Conservation (phyloP, 2,888 invertebrate species). For the Spialia ferax region DNA sequence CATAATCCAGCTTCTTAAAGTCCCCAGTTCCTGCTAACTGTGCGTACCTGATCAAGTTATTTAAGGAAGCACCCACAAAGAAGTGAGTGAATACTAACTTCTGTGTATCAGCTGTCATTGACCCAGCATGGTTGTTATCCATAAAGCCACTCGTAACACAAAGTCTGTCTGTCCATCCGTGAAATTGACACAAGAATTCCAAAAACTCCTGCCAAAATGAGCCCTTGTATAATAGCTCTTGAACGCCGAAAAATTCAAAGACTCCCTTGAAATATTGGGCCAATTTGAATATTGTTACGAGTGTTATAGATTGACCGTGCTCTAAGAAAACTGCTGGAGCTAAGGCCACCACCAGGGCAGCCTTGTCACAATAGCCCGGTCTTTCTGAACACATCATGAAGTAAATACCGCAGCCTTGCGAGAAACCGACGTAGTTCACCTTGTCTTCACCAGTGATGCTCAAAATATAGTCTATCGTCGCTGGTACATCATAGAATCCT, state of each 20-base stretch:
- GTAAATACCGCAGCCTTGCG: conserved; percentile 88
- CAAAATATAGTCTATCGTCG: conserved; percentile 78
- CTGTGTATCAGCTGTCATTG: background rate
- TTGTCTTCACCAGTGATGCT: conserved; percentile 77
- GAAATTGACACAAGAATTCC: conserved; percentile 2
- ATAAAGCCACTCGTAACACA: background rate
- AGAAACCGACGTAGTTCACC: conserved; percentile 90
- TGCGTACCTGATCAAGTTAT: background rate
- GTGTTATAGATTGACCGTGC: background rate
- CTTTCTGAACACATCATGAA: conserved; percentile 83
- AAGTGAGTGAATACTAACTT: conserved; percentile 2
- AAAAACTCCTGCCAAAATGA: background rate
- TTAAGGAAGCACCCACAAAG: background rate
- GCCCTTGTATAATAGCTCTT: conserved; percentile 32
- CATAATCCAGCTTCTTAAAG: background rate
- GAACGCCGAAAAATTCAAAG: conserved; percentile 30
- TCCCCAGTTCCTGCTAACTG: background rate
- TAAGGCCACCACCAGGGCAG: conserved; percentile 14
- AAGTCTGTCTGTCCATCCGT: background rate
- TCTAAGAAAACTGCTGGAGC: conserved; percentile 24
- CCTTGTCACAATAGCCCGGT: conserved; percentile 19
- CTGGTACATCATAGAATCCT: conserved; percentile 90
- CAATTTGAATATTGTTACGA: background rate
- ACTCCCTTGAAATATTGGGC: background rate
- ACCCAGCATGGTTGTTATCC: background rate